Evolutionary conservation across 2,113 vertebrate genomes (phyloP).

Genomic region (Onychorhynchus coronatus): DNA sequence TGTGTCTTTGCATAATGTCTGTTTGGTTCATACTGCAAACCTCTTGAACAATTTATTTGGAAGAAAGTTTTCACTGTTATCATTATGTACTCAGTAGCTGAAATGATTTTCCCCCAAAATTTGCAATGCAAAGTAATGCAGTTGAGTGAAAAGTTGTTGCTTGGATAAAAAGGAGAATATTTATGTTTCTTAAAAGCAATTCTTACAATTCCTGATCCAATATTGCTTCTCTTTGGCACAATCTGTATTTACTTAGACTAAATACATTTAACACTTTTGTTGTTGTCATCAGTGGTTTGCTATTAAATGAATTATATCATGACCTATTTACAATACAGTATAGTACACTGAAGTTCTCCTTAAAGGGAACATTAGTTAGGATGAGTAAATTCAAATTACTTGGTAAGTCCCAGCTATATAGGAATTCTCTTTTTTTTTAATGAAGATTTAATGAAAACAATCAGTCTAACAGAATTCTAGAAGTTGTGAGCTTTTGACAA

Average conservation of each 20-base stretch:
- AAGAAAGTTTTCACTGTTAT: conserved; percentile 1
- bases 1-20: background rate
- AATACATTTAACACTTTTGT: conserved; percentile 4
- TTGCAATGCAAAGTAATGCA: background rate
- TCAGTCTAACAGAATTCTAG: background rate
- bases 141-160: background rate
- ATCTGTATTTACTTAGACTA: background rate
- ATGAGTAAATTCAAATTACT: conserved; percentile 29
- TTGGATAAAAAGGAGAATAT: background rate
- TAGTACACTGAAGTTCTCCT: background rate
- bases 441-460: conserved; percentile 49
- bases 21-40: background rate
- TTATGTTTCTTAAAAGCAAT: background rate
- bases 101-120: background rate
- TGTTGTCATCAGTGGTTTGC: background rate
- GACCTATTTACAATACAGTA: background rate
- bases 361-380: conserved; percentile 4
- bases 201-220: background rate
- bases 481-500: conserved; percentile 6
- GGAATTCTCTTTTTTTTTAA: background rate
- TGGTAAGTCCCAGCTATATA: background rate
- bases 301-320: background rate
- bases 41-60: background rate
- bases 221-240: background rate
- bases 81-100: background rate